Percentiles rank a stretch among this genome's conserved stretches.
phyloP scores from a whole-genome alignment of 2,888 invertebrate genomes.

The Myopa tessellatipennis region DNA sequence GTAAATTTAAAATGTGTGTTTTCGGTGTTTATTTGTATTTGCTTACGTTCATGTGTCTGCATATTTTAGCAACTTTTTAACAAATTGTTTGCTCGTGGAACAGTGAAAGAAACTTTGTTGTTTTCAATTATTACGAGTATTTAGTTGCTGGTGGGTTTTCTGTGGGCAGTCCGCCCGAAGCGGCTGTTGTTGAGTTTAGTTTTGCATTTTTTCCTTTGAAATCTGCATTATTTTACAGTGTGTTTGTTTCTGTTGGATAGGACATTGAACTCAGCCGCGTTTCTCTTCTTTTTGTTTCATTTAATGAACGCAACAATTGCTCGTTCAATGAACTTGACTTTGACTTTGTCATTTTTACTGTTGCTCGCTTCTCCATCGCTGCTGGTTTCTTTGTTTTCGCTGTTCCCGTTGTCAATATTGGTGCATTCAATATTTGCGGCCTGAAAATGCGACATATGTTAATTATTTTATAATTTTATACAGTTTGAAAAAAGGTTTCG shows the following conservation, averaged over 20 bases:
- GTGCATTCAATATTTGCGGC: not conserved
- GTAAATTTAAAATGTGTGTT: not conserved
- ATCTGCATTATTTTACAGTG: not conserved
- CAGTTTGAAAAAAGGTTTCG: too few relatives aligned
- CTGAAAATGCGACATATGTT: not conserved
- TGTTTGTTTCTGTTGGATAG: not conserved
- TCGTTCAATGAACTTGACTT: slow-evolving; percentile 21
- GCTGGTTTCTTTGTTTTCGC: not conserved
- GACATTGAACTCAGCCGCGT: slow-evolving; percentile 17
- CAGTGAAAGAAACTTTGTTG: not conserved
- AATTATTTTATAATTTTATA: too few relatives aligned
- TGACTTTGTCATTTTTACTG: not conserved
- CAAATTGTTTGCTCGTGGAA: too few relatives aligned
- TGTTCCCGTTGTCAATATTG: not conserved
- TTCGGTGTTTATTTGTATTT: slow-evolving; percentile 1
- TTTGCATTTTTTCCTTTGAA: not conserved
- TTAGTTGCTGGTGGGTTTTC: not conserved
- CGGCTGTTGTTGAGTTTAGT: slow-evolving; percentile 19
- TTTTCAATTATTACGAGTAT: not conserved
- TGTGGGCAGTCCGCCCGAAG: slow-evolving; percentile 4
- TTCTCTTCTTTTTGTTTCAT: not conserved
- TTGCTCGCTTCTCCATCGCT: not conserved
- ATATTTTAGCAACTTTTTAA: not conserved
- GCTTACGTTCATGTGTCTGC: not conserved
- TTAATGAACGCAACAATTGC: slow-evolving; percentile 5